Evolutionary conservation across 2,797 vertebrate species (phyloP).

Genomic region (Acipenser oxyrinchus): DNA sequence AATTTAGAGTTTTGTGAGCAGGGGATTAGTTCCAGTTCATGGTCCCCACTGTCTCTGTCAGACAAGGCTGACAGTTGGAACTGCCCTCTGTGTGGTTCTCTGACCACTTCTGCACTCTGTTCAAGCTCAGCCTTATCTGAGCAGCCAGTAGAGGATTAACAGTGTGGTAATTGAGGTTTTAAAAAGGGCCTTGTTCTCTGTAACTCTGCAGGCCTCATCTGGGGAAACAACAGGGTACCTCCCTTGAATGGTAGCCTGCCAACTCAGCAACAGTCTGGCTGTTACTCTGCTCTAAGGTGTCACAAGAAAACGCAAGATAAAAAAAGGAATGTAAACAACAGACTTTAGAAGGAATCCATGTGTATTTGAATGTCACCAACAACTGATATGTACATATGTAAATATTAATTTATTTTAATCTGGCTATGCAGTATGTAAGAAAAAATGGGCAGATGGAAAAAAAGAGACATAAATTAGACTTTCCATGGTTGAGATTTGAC

Average conservation of each 20-base stretch:
- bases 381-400: no score
- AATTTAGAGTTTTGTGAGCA: no score
- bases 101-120: background rate
- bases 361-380: no score
- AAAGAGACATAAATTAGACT: background rate
- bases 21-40: no score
- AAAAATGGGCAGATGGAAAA: background rate
- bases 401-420: no score
- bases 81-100: background rate
- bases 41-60: background rate
- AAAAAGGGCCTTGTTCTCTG: constrained; percentile 59
- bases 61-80: background rate
- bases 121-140: background rate
- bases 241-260: no score
- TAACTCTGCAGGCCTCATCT: constrained; percentile 36
- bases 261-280: background rate
- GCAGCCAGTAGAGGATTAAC: constrained; percentile 30
- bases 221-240: background rate
- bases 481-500: background rate
- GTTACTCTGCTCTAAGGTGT: no score
- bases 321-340: no score
- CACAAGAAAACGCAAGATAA: no score
- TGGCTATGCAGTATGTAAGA: background rate
- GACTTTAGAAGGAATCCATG: no score
- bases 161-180: constrained; percentile 56